These are phyloP conservation scores for Pseudopodoces humilis DNA, from an alignment of 2,113 vertebrate species.

Conservation along the genomic window DNA sequence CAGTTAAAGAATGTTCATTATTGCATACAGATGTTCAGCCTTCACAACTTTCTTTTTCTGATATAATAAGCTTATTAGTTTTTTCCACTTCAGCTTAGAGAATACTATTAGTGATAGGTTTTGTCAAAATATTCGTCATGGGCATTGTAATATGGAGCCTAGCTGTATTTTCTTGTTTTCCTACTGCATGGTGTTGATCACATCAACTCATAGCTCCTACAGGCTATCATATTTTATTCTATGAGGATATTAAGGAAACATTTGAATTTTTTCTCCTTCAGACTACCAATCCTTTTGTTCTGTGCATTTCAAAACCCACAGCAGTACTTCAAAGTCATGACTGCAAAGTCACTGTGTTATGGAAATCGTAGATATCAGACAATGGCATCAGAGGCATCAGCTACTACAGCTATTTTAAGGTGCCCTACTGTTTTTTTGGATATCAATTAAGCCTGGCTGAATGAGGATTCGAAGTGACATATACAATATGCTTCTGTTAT, in stretches of 20 bases:
- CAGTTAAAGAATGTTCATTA: background rate
- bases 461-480: background rate
- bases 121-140: background rate
- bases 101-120: background rate
- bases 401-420: background rate
- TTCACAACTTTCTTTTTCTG: background rate
- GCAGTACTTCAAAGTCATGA: background rate
- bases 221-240: background rate
- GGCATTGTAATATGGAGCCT: background rate
- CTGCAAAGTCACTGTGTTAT: background rate
- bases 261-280: background rate
- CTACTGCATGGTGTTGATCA: background rate
- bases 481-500: background rate
- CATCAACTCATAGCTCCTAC: background rate
- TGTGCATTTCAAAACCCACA: background rate
- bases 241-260: background rate
- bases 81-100: background rate
- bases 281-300: background rate
- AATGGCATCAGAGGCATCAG: background rate
- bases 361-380: background rate
- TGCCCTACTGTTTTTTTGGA: background rate
- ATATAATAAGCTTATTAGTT: background rate
- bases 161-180: background rate
- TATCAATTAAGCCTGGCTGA: background rate
- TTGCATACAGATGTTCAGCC: background rate